phyloP scores from a whole-genome alignment of 2,888 invertebrate species.

The Nomada fucata region DNA sequence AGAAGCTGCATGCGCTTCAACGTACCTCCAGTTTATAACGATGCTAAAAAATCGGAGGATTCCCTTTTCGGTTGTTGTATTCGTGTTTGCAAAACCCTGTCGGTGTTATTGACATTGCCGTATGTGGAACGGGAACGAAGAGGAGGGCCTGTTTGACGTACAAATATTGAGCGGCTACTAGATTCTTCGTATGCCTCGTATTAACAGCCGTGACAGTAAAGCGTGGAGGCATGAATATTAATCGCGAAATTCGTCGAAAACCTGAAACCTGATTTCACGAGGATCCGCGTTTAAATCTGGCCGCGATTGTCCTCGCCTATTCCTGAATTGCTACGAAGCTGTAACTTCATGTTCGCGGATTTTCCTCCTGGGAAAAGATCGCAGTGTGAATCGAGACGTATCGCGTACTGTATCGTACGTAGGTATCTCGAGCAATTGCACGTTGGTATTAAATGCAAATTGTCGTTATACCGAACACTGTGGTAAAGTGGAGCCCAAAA shows the following conservation, averaged over 20 bases:
- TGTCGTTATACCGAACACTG: not conserved
- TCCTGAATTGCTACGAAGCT: not conserved
- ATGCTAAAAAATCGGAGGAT: not conserved
- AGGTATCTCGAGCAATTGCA: not conserved
- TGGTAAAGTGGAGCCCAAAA: slow-evolving; percentile 13
- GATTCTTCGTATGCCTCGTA: slow-evolving; percentile 32
- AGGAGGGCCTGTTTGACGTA: slow-evolving; percentile 59
- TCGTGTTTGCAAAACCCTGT: slow-evolving; percentile 32
- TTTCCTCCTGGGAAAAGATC: not conserved
- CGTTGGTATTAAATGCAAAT: slow-evolving; percentile 17
- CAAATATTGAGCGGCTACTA: slow-evolving; percentile 66
- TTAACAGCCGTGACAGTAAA: slow-evolving; percentile 34
- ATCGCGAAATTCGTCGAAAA: not conserved
- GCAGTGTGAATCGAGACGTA: not conserved
- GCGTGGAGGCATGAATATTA: slow-evolving; percentile 12
- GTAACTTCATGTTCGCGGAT: not conserved
- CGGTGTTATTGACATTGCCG: slow-evolving; percentile 39
- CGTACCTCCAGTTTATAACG: not conserved
- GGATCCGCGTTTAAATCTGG: too few species aligned
- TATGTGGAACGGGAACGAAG: slow-evolving; percentile 13
- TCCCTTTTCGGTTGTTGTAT: not conserved
- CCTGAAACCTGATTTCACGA: not conserved
- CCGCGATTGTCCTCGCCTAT: not conserved
- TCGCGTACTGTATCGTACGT: too few species aligned
- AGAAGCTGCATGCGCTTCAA: not conserved